Conservation (phyloP, 2,888 invertebrate species). For the Gasteruption jaculator region DNA sequence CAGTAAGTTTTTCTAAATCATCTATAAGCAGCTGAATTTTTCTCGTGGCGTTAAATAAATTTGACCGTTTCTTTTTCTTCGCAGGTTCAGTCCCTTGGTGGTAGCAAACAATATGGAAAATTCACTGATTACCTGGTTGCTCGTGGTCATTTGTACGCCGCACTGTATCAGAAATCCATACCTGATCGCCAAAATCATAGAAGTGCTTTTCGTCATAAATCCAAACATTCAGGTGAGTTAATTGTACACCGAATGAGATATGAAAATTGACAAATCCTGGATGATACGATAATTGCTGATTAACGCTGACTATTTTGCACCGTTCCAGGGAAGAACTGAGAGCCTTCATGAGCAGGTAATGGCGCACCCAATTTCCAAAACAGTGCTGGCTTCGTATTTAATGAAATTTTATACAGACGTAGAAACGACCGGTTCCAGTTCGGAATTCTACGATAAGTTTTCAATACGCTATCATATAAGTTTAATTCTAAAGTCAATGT, state of each 20-base stretch:
- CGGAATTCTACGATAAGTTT: conserved; percentile 99
- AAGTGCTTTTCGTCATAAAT: conserved; percentile 79
- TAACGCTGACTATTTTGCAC: conserved; percentile 1
- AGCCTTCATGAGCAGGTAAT: conserved; percentile 73
- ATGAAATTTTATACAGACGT: conserved; percentile 99
- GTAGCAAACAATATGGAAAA: conserved; percentile 76
- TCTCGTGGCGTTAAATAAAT: no score
- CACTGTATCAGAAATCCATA: conserved; percentile 94
- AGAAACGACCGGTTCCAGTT: conserved; percentile 95
- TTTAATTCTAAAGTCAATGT: conserved; percentile 92
- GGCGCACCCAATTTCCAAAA: conserved; percentile 81
- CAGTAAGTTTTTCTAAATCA: conserved; percentile 70
- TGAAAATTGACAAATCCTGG: no score
- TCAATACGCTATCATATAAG: conserved; percentile 98
- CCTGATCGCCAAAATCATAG: conserved; percentile 92
- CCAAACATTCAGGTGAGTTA: conserved; percentile 58
- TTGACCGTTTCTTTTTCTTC: conserved; percentile 13
- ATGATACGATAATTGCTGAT: no score
- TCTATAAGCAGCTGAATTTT: no score
- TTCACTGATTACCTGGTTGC: conserved; percentile 80
- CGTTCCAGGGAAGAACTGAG: conserved; percentile 44
- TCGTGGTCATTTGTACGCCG: conserved; percentile 86
- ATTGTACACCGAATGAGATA: not conserved
- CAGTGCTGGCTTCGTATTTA: conserved; percentile 78
- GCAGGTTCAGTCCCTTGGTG: conserved; percentile 72